phyloP scores from a whole-genome alignment of 2,888 invertebrate species.

The Endotricha flammealis region DNA sequence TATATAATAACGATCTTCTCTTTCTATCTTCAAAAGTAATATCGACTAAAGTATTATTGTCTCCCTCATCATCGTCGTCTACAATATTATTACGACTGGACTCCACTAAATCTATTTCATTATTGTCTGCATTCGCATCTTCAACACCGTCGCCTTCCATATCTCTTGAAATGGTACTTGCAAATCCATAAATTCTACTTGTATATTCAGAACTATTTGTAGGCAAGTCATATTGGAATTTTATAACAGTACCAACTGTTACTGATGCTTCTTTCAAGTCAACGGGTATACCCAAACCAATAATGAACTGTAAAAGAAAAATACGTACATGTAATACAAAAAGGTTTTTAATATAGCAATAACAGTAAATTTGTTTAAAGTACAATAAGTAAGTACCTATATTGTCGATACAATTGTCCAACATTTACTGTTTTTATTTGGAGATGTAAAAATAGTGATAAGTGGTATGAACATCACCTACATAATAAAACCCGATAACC shows the following conservation, averaged over 20 bases:
- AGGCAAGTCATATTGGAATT: conserved; percentile 82
- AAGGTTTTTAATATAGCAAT: too few species aligned
- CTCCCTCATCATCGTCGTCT: conserved; percentile 5
- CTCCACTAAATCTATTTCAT: conserved; percentile 12
- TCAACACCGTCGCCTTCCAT: conserved; percentile 42
- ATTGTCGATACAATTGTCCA: too few species aligned
- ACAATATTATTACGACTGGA: conserved; percentile 14
- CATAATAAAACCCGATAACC: too few species aligned
- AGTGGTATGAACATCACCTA: too few species aligned
- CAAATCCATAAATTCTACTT: conserved; percentile 66
- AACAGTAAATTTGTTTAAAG: too few species aligned
- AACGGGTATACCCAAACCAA: conserved; percentile 82
- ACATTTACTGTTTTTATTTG: too few species aligned
- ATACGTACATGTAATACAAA: conserved; percentile 8
- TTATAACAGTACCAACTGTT: conserved; percentile 81
- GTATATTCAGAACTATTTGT: conserved; percentile 80
- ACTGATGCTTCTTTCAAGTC: conserved; percentile 80
- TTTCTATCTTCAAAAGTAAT: conserved; percentile 55
- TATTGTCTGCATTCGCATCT: too few species aligned
- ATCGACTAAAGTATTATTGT: conserved; percentile 51
- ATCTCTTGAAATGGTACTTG: conserved; percentile 58
- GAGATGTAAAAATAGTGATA: too few species aligned
- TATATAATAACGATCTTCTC: conserved; percentile 48
- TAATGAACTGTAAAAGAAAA: conserved; percentile 76
- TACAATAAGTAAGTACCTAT: too few species aligned